phyloP scores from a whole-genome alignment of 2,888 invertebrate genomes.

The Ptilodon capucinus region DNA sequence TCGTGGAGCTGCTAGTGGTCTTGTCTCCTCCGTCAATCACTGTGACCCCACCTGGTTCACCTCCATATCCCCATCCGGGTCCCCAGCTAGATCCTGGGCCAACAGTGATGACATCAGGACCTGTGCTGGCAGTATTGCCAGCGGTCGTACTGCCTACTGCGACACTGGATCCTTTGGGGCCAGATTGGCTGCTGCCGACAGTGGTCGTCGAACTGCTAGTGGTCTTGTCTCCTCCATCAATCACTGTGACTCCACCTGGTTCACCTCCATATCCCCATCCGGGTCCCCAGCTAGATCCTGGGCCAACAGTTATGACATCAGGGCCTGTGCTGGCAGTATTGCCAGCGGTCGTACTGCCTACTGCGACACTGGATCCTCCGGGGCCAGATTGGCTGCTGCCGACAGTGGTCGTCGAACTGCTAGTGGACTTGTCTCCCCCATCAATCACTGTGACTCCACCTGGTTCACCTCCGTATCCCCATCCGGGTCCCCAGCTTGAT shows the following conservation, averaged over 20 bases:
- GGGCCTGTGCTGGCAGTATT: not conserved
- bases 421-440: not conserved
- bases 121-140: not conserved
- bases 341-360: not conserved
- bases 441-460: not conserved
- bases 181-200: not conserved
- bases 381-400: not conserved
- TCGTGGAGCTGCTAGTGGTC: too few relatives aligned
- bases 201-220: not conserved
- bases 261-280: not conserved
- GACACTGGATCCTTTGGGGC: not conserved
- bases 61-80: not conserved
- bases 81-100: too few relatives aligned
- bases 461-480: not conserved
- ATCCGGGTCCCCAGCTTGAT: not conserved
- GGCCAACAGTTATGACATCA: not conserved
- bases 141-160: not conserved
- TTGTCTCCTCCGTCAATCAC: not conserved
- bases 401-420: not conserved
- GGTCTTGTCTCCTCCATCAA: not conserved
- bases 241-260: not conserved
- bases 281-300: too few relatives aligned
- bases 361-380: not conserved
- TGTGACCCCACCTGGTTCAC: not conserved
- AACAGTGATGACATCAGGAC: not conserved